phyloP scores from a whole-genome alignment of 2,797 vertebrate species.

The Nasua narica region DNA sequence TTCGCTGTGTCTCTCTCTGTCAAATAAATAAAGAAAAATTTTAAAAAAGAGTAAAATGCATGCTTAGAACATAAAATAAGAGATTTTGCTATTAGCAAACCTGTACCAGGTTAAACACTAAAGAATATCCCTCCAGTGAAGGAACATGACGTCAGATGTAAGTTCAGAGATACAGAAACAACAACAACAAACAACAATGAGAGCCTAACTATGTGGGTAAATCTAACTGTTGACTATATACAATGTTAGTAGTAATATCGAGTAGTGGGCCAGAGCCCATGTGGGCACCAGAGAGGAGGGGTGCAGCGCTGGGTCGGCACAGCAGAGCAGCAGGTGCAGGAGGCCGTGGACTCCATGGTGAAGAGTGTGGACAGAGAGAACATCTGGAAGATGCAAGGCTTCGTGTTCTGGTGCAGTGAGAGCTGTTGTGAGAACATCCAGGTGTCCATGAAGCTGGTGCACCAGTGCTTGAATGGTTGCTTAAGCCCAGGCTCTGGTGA shows the following conservation, averaged over 20 bases:
- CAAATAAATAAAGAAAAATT: too few relatives aligned
- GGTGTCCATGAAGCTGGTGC: neutral
- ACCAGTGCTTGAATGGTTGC: neutral
- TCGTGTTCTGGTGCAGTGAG: neutral
- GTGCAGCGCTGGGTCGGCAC: neutral
- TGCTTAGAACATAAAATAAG: neutral
- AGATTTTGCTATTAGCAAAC: neutral
- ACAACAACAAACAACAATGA: neutral
- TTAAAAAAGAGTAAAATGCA: neutral
- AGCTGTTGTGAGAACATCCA: neutral
- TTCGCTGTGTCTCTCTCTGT: too few relatives aligned
- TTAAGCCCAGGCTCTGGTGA: neutral
- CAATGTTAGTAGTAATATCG: neutral
- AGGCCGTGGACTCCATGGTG: neutral
- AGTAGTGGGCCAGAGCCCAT: neutral
- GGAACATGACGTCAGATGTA: neutral
- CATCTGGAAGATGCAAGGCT: neutral
- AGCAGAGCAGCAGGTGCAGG: neutral
- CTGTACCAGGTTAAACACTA: neutral
- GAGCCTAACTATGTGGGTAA: neutral
- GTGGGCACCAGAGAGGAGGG: rapidly evolving
- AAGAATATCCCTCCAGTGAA: neutral
- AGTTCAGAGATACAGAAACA: neutral
- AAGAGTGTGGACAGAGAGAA: neutral
- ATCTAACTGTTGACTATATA: neutral